phyloP scores from a whole-genome alignment of 2,113 vertebrate genomes.

The Sclerurus mexicanus region DNA sequence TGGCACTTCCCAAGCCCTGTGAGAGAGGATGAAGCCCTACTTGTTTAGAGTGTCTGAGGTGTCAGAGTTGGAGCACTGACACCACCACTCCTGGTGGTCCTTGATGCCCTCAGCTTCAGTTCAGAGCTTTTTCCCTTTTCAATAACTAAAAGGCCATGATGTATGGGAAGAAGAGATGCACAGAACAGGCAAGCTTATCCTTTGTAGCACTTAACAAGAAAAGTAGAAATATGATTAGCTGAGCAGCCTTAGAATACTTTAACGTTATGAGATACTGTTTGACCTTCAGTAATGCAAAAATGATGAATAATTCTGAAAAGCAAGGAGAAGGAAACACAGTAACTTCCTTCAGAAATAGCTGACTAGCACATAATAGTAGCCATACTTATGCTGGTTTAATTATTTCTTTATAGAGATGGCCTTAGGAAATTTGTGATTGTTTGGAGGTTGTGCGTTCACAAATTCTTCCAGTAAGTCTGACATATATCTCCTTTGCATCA shows the following conservation, averaged over 20 bases:
- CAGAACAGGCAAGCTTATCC: background rate
- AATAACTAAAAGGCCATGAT: background rate
- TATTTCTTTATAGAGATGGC: background rate
- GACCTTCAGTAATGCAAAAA: background rate
- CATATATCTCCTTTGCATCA: background rate
- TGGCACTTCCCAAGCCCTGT: background rate
- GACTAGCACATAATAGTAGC: background rate
- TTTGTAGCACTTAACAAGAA: background rate
- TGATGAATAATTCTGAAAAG: background rate
- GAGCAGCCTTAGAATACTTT: background rate
- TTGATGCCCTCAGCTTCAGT: background rate
- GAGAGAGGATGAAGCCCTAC: background rate
- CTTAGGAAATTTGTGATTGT: background rate
- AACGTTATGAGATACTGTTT: background rate
- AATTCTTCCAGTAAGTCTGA: background rate
- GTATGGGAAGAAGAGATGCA: background rate
- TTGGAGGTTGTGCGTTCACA: background rate
- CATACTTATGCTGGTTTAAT: background rate
- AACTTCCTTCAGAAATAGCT: background rate
- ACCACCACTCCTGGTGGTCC: background rate
- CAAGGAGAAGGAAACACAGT: background rate
- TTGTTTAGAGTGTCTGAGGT: background rate
- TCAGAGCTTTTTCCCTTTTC: background rate
- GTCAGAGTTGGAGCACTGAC: background rate
- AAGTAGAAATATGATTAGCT: background rate